Evolutionary conservation across 2,888 invertebrate genomes (phyloP).

Genomic region (Tubulanus polymorphus): DNA sequence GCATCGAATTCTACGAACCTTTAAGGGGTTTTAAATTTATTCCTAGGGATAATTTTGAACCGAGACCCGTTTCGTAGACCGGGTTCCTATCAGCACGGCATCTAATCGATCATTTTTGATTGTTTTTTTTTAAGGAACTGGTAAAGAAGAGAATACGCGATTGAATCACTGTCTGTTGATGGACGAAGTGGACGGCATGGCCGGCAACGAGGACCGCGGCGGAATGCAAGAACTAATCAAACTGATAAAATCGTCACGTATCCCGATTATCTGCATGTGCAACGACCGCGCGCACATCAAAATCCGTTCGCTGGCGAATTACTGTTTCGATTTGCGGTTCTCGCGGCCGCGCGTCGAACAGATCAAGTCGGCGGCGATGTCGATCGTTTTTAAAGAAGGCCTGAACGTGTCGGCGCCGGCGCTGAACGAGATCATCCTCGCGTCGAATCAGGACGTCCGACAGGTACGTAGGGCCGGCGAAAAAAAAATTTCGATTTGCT

Average conservation of each 20-base stretch:
- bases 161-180: slow-evolving; percentile 87
- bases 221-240: slow-evolving; percentile 88
- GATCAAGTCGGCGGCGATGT: slow-evolving; percentile 88
- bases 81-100: too few relatives aligned
- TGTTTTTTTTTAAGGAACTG: slow-evolving; percentile 6
- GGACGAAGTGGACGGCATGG: slow-evolving; percentile 99
- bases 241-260: slow-evolving; percentile 77
- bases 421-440: slow-evolving; percentile 75
- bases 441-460: slow-evolving; percentile 88
- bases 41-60: too few relatives aligned
- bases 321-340: slow-evolving; percentile 89
- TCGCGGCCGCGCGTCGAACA: slow-evolving; percentile 80
- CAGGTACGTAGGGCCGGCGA: slow-evolving; percentile 67
- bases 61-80: too few relatives aligned
- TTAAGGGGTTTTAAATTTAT: too few relatives aligned
- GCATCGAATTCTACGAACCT: too few relatives aligned
- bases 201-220: slow-evolving; percentile 97
- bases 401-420: slow-evolving; percentile 72
- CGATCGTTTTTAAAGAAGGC: slow-evolving; percentile 86
- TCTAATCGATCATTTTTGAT: slow-evolving; percentile 8
- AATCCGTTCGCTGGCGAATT: slow-evolving; percentile 86
- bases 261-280: slow-evolving; percentile 74
- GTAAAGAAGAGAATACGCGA: slow-evolving; percentile 18
- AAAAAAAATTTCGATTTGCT: too few relatives aligned
- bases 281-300: slow-evolving; percentile 88